Base-by-base conservation (phyloP, 2,113 vertebrate species). In the Tamias sibiricus region DNA sequence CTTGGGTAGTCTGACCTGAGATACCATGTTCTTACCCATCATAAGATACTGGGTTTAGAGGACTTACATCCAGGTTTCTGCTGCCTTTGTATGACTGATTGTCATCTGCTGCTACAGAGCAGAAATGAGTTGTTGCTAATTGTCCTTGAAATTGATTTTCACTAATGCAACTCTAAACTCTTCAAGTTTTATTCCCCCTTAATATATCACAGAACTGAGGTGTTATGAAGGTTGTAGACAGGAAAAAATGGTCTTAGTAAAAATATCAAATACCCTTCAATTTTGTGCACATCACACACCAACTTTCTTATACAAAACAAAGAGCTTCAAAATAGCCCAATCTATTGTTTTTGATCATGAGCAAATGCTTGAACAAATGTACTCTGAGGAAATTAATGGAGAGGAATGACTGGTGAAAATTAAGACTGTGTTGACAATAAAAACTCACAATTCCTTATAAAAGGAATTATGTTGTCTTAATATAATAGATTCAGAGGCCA, bases 131-230 rank as follows among this genome's bases (percentile, higher is more conserved):
- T 91, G 62, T 52, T 89, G 49, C n/a, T 88, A 94, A 97, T 69
- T 95, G 64, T 72, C 22, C 52, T 72, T 72, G 42, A 84, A 89
- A 83, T 44, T 87, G 90, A 91, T 75, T 89, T 89, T 92, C 68
- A 95, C 10, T 87, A 96, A 90, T 66, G 9, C 7, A 52, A 26
- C 7, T 52, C 24, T 49, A 82, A 90, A 66, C 37, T 91, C 10
- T 44, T 94, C 8, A 80, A 89, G 35, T 80, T 87, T 49, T 91
- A 42, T 83, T 62, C 6, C 2, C 24, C 42, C 42, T 69, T 3
- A 93, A 89, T 89, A 82, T 22, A 79, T 87, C 37, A 52, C 2
- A 81, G 4, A 93, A 59, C 6, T 87, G 52, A 87, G 8, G 6
- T 13, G 1, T 22, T 68, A 75, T 24, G 16, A 77, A 83, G 1